Evolutionary conservation across 2,797 vertebrate genomes (phyloP), one percentile per base, ranked within the genome.

Genomic region (Oryzias sinensis): DNA sequence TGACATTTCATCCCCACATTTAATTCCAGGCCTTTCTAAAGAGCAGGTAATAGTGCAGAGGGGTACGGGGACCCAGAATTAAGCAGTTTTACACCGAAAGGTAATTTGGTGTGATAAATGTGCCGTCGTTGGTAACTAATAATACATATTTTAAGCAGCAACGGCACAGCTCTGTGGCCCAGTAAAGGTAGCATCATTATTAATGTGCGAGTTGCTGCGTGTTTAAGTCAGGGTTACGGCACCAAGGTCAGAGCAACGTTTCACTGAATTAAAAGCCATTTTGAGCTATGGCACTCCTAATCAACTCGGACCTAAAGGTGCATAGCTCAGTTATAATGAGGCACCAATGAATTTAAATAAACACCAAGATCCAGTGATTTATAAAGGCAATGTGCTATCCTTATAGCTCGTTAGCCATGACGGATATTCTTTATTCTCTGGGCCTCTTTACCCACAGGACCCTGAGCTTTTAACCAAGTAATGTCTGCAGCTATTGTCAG

Each of bases 291-390:
- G 94, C 90, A 94, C 93, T 94, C 92, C 95, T 98, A 97, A 98
- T 98, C 95, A 98, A 95, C 94, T 96, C 92, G 90, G 95, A 98
- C 94, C 94, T 96, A 97, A 98, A 98, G 96, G 95, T 97, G 94
- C 94, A 97, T 95, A 95, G 94, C 95, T 97, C 95, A 96, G 93
- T 96, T 98, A 97, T 99, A 98, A 99, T 98, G 96, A 98, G 96
- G 92, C 92, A 93, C 92, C 94, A 94, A 95, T 96, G 93, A 97
- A 97, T 97, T 96, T 97, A 97, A 98, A 98, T 97, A 97, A 97
- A 98, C 95, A 96, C 94, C 93, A 86, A 92, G 94, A 94, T 93
- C 87, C 91, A 90, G 93, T 98, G 96, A 98, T 99, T 97, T 98
- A 98, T 98, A 95, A 93, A 93, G 90, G 91, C 92, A 93, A 89